These are phyloP conservation scores for Neodiprion lecontei DNA, from an alignment of 1,140 invertebrate species.

Conservation along the genomic window DNA sequence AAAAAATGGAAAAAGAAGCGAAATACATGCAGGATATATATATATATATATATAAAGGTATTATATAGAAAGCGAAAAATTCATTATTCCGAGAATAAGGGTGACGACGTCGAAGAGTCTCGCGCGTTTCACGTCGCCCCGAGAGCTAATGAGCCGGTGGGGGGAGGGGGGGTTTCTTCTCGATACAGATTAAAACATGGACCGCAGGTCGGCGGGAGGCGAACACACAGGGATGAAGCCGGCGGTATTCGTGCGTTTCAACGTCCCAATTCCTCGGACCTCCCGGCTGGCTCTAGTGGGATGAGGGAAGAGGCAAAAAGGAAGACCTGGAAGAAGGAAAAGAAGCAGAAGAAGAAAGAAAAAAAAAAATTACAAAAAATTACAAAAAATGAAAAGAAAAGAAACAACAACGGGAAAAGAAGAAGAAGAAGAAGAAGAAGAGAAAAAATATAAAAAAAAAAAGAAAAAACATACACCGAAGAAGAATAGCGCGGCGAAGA, in stretches of 20 bases:
- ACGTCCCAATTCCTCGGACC: neutral
- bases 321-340: neutral
- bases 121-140: neutral
- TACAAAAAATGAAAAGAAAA: neutral
- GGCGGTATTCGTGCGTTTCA: conserved; percentile 4
- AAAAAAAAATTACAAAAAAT: neutral
- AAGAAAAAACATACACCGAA: neutral
- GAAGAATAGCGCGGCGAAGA: neutral
- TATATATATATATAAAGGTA: neutral
- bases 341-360: neutral
- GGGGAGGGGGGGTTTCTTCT: too few species aligned
- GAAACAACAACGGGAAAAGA: neutral
- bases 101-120: neutral
- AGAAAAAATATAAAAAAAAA: neutral
- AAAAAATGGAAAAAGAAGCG: neutral
- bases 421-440: neutral
- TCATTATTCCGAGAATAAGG: neutral
- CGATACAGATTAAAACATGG: too few species aligned
- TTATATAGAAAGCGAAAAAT: neutral
- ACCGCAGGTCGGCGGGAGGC: too few species aligned
- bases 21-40: neutral
- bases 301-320: neutral
- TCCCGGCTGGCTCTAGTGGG: neutral
- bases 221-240: neutral
- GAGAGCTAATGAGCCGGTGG: too few species aligned